phyloP scores from a whole-genome alignment of 1,140 invertebrate genomes.

The Heliconius hewitsoni region DNA sequence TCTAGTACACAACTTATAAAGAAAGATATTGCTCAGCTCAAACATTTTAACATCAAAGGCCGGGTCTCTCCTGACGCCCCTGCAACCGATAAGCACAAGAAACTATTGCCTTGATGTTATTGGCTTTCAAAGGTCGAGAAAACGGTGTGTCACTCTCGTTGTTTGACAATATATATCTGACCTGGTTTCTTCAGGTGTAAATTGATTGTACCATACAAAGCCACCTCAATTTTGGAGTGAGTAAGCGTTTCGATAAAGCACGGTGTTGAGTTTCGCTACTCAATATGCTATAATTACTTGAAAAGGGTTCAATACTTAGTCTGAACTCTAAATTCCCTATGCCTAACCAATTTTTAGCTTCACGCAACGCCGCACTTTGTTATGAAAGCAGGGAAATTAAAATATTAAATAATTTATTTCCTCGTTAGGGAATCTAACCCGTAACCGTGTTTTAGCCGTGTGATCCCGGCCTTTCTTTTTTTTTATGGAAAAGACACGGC shows the following conservation, averaged over 20 bases:
- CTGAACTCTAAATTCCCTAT: too few relatives aligned
- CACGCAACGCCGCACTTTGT: too few relatives aligned
- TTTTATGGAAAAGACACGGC: too few relatives aligned
- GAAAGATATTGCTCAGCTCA: not conserved
- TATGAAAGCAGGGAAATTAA: too few relatives aligned
- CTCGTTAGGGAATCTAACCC: too few relatives aligned
- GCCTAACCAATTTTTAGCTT: too few relatives aligned
- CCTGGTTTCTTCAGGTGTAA: constrained; percentile 3
- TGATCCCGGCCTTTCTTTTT: too few relatives aligned
- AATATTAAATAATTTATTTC: too few relatives aligned
- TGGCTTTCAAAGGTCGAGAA: constrained; percentile 6
- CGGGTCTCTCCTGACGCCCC: not conserved
- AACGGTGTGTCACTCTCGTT: not conserved
- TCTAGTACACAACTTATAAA: not conserved
- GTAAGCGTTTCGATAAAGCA: not conserved
- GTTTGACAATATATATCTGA: constrained; percentile 10
- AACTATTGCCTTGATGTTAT: not conserved
- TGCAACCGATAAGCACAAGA: not conserved
- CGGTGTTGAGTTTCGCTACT: not conserved
- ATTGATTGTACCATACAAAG: not conserved
- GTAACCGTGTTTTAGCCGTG: too few relatives aligned
- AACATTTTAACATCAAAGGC: constrained; percentile 3
- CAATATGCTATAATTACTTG: not conserved
- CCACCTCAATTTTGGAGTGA: not conserved
- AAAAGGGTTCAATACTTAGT: accelerated